Percentiles rank a stretch among this genome's conserved stretches.
Evolutionary conservation across 2,797 vertebrate species (phyloP).

Genomic region (Rhinatrema bivittatum): DNA sequence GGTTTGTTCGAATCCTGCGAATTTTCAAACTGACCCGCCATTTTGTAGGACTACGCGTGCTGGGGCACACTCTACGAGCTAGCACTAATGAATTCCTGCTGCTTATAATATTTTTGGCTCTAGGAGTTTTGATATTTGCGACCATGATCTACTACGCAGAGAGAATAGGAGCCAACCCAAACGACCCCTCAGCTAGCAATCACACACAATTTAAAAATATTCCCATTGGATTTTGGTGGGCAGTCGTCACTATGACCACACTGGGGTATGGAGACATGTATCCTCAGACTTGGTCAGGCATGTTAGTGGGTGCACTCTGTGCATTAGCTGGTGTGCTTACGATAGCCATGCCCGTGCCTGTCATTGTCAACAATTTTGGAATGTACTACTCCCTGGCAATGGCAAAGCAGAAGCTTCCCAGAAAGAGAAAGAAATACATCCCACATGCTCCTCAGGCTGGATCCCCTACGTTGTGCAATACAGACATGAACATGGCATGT

Average conservation of each 20-base stretch:
- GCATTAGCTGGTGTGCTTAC: constrained; percentile 91
- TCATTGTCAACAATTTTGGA: constrained; percentile 98
- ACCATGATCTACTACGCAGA: constrained; percentile 98
- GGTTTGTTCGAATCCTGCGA: constrained; percentile 92
- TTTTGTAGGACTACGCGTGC: constrained; percentile 87
- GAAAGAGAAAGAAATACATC: constrained; percentile 95
- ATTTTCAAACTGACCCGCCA: constrained; percentile 97
- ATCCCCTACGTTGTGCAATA: constrained; percentile 87
- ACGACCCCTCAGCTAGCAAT: constrained; percentile 81
- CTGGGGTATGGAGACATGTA: constrained; percentile 97
- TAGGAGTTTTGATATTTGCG: constrained; percentile 95
- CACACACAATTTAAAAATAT: constrained; percentile 98
- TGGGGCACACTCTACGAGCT: constrained; percentile 90
- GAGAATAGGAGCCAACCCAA: constrained; percentile 85
- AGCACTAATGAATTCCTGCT: constrained; percentile 95
- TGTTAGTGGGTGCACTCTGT: constrained; percentile 95
- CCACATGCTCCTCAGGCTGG: constrained; percentile 78
- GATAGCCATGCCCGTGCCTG: constrained; percentile 97
- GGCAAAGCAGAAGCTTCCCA: constrained; percentile 97
- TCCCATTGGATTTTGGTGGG: constrained; percentile 98
- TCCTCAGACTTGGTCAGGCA: constrained; percentile 94
- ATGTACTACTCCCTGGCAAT: constrained; percentile 98
- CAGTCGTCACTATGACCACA: constrained; percentile 97
- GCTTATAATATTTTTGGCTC: constrained; percentile 93
- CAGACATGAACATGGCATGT: constrained; percentile 83